phyloP scores from a whole-genome alignment of 2,797 vertebrate species.

The Zalophus californianus region DNA sequence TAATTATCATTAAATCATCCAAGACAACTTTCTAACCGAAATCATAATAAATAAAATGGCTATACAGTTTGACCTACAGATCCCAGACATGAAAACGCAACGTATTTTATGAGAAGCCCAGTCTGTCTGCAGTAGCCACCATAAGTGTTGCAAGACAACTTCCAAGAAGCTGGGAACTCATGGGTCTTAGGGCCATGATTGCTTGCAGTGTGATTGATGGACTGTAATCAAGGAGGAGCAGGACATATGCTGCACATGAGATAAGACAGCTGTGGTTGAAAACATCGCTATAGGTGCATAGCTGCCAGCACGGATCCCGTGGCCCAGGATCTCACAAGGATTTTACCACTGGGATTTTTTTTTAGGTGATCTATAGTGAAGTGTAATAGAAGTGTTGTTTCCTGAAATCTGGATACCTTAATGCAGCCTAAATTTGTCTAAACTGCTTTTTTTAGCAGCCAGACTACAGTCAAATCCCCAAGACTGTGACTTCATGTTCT shows the following conservation, averaged over 20 bases:
- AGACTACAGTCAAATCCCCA: background rate
- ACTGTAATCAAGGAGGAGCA: background rate
- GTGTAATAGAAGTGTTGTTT: background rate
- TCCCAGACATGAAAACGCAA: background rate
- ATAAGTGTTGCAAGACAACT: background rate
- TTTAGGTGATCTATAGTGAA: background rate
- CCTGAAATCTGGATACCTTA: background rate
- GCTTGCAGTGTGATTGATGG: background rate
- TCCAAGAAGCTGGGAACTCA: background rate
- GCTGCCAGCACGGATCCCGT: background rate
- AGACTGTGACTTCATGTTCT: background rate
- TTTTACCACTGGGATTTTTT: background rate
- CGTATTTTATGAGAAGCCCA: background rate
- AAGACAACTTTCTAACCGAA: background rate
- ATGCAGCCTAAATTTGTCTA: background rate
- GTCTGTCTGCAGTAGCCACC: background rate
- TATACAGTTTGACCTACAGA: background rate
- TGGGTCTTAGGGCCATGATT: background rate
- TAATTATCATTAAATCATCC: background rate
- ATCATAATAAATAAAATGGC: background rate
- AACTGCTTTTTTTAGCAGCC: background rate
- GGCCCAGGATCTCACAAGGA: background rate
- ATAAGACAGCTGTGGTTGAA: background rate
- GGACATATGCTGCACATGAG: background rate
- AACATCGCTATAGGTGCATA: background rate